phyloP scores from a whole-genome alignment of 1,140 invertebrate genomes.

The Hyposmocoma kahamanoa region DNA sequence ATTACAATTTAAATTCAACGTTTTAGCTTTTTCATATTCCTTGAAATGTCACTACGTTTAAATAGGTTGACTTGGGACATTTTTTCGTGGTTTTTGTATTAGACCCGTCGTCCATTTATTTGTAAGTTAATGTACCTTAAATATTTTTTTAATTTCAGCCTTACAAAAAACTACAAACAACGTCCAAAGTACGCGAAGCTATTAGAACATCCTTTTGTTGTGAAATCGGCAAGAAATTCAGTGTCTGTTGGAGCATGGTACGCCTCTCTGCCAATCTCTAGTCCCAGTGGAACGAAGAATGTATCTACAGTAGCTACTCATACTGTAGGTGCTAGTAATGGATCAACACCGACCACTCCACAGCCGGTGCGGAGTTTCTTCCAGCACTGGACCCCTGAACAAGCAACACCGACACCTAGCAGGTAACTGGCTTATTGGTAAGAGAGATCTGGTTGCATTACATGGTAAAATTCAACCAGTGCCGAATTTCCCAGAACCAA shows the following conservation, averaged over 20 bases:
- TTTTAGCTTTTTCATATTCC: no score
- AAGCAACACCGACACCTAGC: conserved; percentile 50
- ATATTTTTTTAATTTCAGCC: conserved; percentile 78
- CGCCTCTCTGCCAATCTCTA: conserved; percentile 59
- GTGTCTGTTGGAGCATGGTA: conserved; percentile 89
- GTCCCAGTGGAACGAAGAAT: no score
- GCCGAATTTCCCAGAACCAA: no score
- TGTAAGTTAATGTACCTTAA: no score
- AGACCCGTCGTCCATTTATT: no score
- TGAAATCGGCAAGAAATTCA: conserved; percentile 80
- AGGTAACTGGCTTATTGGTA: conserved; percentile 37
- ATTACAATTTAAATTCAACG: no score
- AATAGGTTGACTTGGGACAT: no score
- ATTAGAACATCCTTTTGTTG: conserved; percentile 92
- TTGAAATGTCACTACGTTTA: no score
- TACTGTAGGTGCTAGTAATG: conserved; percentile 20
- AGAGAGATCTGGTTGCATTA: not conserved
- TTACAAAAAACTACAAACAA: conserved; percentile 94
- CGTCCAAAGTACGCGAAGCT: conserved; percentile 96
- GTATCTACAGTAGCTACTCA: conserved; percentile 13
- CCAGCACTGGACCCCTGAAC: conserved; percentile 51
- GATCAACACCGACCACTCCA: conserved; percentile 37
- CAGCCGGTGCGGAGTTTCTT: conserved; percentile 52
- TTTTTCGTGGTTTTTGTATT: no score
- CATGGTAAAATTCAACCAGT: not conserved